Conservation (phyloP, 2,113 vertebrate species). For the Pterocles gutturalis region DNA sequence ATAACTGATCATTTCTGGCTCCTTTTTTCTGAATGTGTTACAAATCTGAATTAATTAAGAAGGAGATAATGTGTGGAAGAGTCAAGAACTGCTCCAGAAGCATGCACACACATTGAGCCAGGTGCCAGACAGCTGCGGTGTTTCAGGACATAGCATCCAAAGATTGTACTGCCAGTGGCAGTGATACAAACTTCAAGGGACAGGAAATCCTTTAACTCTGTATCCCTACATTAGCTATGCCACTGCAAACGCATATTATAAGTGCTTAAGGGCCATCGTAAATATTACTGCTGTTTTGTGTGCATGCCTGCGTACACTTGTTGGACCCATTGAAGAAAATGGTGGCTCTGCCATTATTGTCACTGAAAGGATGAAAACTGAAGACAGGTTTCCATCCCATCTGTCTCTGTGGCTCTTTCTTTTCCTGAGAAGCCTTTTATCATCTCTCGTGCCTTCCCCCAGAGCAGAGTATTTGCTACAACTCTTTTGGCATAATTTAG, state of each 20-base stretch:
- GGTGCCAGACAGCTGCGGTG: accelerated
- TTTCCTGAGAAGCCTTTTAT: neutral
- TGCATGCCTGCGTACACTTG: neutral
- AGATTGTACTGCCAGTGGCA: neutral
- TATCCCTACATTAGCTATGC: neutral
- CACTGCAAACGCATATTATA: neutral
- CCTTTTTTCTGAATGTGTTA: neutral
- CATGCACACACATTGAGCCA: neutral
- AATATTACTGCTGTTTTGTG: neutral
- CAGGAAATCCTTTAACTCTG: neutral
- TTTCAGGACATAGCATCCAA: neutral
- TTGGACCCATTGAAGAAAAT: neutral
- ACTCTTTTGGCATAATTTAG: neutral
- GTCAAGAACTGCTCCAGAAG: neutral
- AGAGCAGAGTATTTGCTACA: neutral
- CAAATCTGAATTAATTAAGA: neutral
- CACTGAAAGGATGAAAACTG: neutral
- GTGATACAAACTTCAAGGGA: neutral
- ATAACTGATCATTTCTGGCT: neutral
- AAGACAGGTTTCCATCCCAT: neutral
- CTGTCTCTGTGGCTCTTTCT: neutral
- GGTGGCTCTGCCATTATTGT: neutral
- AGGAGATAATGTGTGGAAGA: neutral
- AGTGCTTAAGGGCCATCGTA: neutral
- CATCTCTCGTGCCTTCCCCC: neutral